Base-by-base conservation (phyloP, 2,888 invertebrate genomes). In the Drosophila emarginata region DNA sequence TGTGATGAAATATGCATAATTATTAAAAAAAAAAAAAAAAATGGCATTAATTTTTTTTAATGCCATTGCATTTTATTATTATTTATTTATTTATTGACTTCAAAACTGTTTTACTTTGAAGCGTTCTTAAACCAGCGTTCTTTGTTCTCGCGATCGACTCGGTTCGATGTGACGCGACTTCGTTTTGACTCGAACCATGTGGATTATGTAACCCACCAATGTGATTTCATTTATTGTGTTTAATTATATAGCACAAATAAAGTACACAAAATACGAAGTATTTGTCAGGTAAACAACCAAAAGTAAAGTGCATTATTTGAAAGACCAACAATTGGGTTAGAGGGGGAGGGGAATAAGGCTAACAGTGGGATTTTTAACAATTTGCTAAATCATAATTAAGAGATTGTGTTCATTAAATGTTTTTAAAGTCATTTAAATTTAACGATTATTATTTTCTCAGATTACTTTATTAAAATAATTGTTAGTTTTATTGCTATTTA, bases 121-220 rank as follows among this genome's bases (percentile, higher is more conserved):
- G 21, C 18, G 45, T 45, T 45, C 45, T 40, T 14, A 26, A 26
- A 26, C 26, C 23, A 62, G 14, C 37, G 57, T 58, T 71, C 70
- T 64, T 71, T 70, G 70, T 60, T 56, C 59, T 37, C 40, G 18
- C 28, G 53, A 51, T 56, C 18, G 7, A 51, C 15, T 32, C 56
- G 26, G 28, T 12, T 32, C 53, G 40, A 18, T 32, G 11, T 50
- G 53, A 11, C 53, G 53, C 54, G 18, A 28, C 32, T 54, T 36
- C 5, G 36, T 32, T 12, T 50, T 36, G n/a, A 18, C 23, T 60
- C 51, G 36, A 36, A 32, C 52, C 67, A 39, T 37, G 57, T 7
- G 61, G 57, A 61, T 71, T 71, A 70, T 71, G 71, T 64, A 71
- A 71, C 64, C 52, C 37, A 6, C 50, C 59, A 64, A 60, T 57